Conservation (phyloP, 2,797 vertebrate genomes). For the Anisognathus igniventris region DNA sequence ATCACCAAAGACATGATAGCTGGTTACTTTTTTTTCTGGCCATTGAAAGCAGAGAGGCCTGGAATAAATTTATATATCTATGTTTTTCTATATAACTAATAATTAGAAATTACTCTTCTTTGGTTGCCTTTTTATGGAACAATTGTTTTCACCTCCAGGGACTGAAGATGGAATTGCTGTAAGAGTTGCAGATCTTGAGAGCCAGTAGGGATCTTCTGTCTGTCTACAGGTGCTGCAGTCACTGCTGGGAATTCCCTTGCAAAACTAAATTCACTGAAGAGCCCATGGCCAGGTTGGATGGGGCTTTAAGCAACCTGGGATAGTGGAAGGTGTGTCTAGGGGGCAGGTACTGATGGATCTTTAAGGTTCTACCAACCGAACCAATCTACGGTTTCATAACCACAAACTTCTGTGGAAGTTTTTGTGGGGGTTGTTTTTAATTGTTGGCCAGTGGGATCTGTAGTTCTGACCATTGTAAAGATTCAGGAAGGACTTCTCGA, state of each 20-base stretch:
- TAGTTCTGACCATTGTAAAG: not conserved
- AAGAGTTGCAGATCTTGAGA: not conserved
- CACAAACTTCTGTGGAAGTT: not conserved
- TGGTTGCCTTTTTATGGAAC: not conserved
- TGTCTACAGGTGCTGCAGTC: not conserved
- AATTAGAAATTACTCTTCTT: not conserved
- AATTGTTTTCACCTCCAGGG: not conserved
- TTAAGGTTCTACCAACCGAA: not conserved
- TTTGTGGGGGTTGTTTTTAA: rapidly evolving
- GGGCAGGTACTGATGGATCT: not conserved
- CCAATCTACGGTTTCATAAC: not conserved
- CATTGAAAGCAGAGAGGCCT: not conserved
- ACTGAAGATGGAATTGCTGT: not conserved
- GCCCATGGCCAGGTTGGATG: not conserved
- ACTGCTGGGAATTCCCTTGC: not conserved
- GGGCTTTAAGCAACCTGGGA: not conserved
- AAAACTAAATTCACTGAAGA: not conserved
- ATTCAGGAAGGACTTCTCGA: not conserved
- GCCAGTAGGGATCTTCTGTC: not conserved
- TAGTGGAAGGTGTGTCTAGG: not conserved
- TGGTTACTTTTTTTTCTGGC: not conserved
- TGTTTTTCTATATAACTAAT: not conserved
- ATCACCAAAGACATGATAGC: not conserved
- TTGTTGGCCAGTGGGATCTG: not conserved
- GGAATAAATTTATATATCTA: not conserved